These are phyloP conservation scores for Spinus pinus DNA, from an alignment of 2,797 vertebrate genomes.

Conservation along the genomic window DNA sequence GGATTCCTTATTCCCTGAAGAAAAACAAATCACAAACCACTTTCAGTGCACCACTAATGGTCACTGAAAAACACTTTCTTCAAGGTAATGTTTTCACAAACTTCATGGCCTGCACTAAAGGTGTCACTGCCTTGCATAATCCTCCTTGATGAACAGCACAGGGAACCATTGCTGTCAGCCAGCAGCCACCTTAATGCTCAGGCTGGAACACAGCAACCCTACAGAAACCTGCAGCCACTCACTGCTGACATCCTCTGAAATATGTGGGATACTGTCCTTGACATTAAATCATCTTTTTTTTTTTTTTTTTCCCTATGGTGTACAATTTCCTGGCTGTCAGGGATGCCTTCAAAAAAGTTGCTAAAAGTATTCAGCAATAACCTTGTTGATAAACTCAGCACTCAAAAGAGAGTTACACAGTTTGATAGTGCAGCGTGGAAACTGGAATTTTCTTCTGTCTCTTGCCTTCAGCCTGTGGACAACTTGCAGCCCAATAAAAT, in stretches of 20 bases:
- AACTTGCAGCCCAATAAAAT: neutral
- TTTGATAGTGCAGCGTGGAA: neutral
- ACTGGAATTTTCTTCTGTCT: neutral
- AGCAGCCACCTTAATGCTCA: neutral
- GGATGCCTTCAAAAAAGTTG: constrained; percentile 4
- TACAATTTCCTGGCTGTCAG: constrained; percentile 33
- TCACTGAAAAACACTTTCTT: constrained; percentile 32
- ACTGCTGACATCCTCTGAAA: constrained; percentile 39
- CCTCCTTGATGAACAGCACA: neutral
- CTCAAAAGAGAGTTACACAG: neutral
- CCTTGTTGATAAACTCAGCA: neutral
- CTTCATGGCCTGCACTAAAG: neutral
- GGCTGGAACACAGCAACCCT: neutral
- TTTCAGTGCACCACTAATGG: neutral
- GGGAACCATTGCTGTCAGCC: neutral
- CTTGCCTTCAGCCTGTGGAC: neutral
- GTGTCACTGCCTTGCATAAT: constrained; percentile 23
- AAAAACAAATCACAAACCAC: constrained; percentile 45
- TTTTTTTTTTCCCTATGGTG: neutral
- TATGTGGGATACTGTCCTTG: neutral
- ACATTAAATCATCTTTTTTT: constrained; percentile 18
- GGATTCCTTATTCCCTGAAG: constrained; percentile 3
- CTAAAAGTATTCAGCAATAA: constrained; percentile 16
- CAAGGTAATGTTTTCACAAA: constrained; percentile 24
- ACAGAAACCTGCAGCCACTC: constrained; percentile 1